Conservation (phyloP, 2,113 vertebrate genomes). For the Pardalotus punctatus region DNA sequence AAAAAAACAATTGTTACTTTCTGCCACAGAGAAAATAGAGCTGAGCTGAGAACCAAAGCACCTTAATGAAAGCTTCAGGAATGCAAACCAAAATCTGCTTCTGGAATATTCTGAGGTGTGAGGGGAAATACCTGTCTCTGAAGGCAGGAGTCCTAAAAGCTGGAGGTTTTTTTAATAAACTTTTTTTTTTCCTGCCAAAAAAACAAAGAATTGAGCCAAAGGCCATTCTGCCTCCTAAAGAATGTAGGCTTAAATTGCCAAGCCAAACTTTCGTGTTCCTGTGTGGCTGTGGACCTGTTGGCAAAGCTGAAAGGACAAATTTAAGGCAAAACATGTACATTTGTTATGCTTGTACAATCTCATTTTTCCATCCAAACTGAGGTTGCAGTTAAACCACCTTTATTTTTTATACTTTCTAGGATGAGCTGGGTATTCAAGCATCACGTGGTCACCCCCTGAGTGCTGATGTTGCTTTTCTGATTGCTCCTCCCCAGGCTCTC, state of each 20-base stretch:
- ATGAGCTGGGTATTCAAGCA: not conserved
- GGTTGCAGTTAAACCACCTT: not conserved
- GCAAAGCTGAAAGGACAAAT: not conserved
- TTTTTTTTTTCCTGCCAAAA: not conserved
- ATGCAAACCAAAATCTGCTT: not conserved
- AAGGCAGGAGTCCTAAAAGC: not conserved
- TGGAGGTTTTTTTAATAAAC: not conserved
- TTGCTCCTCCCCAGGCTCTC: conserved; percentile 65
- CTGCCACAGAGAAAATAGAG: not conserved
- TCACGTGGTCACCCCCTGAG: not conserved
- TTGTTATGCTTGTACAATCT: not conserved
- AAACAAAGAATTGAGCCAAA: not conserved
- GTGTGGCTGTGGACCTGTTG: not conserved
- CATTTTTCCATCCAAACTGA: not conserved
- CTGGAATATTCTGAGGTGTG: not conserved
- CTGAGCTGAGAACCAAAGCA: not conserved
- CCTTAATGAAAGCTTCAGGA: not conserved
- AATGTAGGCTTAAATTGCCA: not conserved
- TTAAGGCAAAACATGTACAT: not conserved
- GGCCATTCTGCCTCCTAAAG: not conserved
- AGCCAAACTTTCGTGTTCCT: not conserved
- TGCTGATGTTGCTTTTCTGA: not conserved
- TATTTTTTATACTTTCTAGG: not conserved
- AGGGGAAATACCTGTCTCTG: not conserved
- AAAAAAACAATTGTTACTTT: not conserved